Percentiles rank a stretch among this genome's conserved stretches.
Evolutionary conservation across 1,140 invertebrate genomes (phyloP).

Genomic region (Parasteatoda tepidariorum): DNA sequence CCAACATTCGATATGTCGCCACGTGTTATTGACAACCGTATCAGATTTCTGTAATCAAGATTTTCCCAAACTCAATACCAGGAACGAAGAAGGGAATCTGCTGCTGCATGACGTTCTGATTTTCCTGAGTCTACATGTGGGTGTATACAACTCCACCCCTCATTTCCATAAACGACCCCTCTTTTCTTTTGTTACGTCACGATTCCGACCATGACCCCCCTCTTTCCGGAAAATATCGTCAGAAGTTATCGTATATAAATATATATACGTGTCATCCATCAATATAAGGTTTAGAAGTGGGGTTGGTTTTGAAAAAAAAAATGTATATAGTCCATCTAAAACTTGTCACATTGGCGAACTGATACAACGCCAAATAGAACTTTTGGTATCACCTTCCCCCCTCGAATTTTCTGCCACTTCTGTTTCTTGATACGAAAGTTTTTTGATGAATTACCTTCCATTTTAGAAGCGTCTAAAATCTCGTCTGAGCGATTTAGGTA

Average conservation of each 20-base stretch:
- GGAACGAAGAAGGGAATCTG: background rate
- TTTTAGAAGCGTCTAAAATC: slow-evolving; percentile 54
- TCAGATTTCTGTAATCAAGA: slow-evolving; percentile 50
- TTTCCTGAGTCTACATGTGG: background rate
- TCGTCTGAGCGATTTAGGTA: slow-evolving; percentile 38
- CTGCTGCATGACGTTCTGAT: slow-evolving; percentile 20
- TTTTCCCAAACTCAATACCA: slow-evolving; percentile 17
- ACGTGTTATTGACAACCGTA: slow-evolving; percentile 51
- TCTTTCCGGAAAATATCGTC: slow-evolving; percentile 19
- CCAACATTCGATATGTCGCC: too few relatives aligned
- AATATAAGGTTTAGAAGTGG: background rate
- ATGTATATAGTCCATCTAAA: slow-evolving; percentile 2
- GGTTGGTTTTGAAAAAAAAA: background rate
- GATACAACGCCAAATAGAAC: slow-evolving; percentile 49
- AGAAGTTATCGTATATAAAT: slow-evolving; percentile 54
- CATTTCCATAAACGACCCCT: slow-evolving; percentile 47
- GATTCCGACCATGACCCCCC: background rate
- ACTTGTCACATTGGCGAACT: slow-evolving; percentile 35
- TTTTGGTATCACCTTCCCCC: slow-evolving; percentile 18
- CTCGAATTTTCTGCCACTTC: slow-evolving; percentile 11
- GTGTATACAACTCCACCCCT: slow-evolving; percentile 9
- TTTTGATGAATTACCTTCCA: slow-evolving; percentile 57
- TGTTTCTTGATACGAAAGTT: slow-evolving; percentile 13
- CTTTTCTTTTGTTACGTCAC: slow-evolving; percentile 7
- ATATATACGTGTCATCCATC: slow-evolving; percentile 47